Evolutionary conservation across 1,140 invertebrate genomes (phyloP), one percentile per base, ranked within the genome.

Genomic region (Meteorus sp.): DNA sequence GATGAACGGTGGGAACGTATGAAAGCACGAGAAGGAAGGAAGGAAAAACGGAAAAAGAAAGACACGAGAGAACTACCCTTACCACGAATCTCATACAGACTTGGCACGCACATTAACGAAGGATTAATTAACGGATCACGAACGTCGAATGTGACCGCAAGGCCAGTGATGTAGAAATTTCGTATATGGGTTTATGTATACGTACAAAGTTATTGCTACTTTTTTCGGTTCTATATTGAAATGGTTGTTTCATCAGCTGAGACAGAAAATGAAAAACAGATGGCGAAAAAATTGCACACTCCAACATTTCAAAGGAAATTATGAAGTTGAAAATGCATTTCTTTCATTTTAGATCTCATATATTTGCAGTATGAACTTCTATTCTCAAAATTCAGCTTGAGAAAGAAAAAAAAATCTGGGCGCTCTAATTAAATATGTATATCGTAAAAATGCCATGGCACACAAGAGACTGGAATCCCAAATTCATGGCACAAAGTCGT

Each of bases 61-160:
- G n/a, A n/a, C n/a, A n/a, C n/a, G n/a, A n/a, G n/a, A n/a, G n/a
- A n/a, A n/a, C 56, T 41, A 61, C 48, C 63, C 63, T 70, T 63
- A 64, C 59, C 60, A 58, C 61, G 58, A 61, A 60, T 67, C 65
- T 69, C 60, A 61, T 60, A 35, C n/a, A n/a, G n/a, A 9, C 27
- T 29, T 29, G 27, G 22, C 56, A 59, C 50, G 59, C 56, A 58
- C 56, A 39, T 60, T 65, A 68, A 64, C 62, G 63, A 63, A 59
- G 62, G 63, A 70, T 67, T 70, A 67, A 69, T 69, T 70, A 67
- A 69, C 65, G 67, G 67, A 65, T 67, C 65, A 61, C 62, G 19
- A 25, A 25, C 60, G 63, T 35, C 39, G 35, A 37, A 55, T 60
- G 63, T 61, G 22, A 59, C 63, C 55, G 43, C 58, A 33, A 27